Conservation (phyloP, 2,113 vertebrate species). For the human region GRCh38 chr21:36808001-36808500, state of each 20-base stretch:
- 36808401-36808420: slow-evolving; percentile 7
- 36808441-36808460: neutral
- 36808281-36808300: neutral
- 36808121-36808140: neutral
- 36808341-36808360: slow-evolving; percentile 13
- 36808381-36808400: slow-evolving; percentile 66
- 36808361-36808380: slow-evolving; percentile 30
- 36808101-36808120: neutral
- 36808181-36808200: neutral
- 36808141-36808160: neutral
- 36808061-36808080: neutral
- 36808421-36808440: neutral
- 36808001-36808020: neutral
- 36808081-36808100: neutral
- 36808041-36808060: neutral
- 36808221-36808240: neutral
- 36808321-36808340: slow-evolving; percentile 16
- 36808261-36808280: neutral
- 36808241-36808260: neutral
- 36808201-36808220: neutral
- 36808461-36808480: slow-evolving; percentile 4
- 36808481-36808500: neutral
- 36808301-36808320: neutral
- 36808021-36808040: neutral
- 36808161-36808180: neutral